Evolutionary conservation across 2,888 invertebrate genomes (phyloP).

Genomic region (Oscheius sp.): DNA sequence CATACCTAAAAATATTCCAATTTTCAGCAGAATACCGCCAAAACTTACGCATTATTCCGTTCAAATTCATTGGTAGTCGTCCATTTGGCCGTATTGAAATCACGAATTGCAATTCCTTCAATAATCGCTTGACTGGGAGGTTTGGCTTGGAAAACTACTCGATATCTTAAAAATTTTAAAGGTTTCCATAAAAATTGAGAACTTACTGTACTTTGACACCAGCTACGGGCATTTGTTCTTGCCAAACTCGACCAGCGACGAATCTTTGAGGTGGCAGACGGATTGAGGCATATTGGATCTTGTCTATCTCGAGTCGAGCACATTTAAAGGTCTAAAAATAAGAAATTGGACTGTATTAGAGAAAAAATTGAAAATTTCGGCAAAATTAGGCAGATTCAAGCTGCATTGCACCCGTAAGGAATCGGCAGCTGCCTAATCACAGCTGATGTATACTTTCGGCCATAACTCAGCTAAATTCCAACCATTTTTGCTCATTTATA

Average conservation of each 20-base stretch:
- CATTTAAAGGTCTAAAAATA: constrained; percentile 26
- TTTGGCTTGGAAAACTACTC: constrained; percentile 47
- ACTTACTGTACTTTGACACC: constrained; percentile 32
- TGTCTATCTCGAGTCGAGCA: constrained; percentile 15
- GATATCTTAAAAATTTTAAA: constrained; percentile 43
- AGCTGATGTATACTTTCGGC: too few relatives aligned
- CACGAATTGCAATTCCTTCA: constrained; percentile 49
- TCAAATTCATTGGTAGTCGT: constrained; percentile 55
- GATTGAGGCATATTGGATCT: constrained; percentile 39
- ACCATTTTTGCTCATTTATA: too few relatives aligned
- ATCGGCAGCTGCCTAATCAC: too few relatives aligned
- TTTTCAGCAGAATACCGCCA: too few relatives aligned
- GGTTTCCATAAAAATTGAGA: background rate
- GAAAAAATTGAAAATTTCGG: constrained; percentile 55
- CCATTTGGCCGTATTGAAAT: constrained; percentile 48
- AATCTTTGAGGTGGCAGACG: constrained; percentile 41
- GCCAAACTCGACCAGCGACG: constrained; percentile 40
- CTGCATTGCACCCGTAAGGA: too few relatives aligned
- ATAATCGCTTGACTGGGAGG: constrained; percentile 51
- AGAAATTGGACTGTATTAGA: background rate
- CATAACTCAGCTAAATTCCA: too few relatives aligned
- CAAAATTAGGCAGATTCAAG: constrained; percentile 51
- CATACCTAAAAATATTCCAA: constrained; percentile 38
- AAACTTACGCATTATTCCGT: constrained; percentile 58
- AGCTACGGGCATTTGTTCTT: constrained; percentile 26